These are phyloP conservation scores for Serripes groenlandicus DNA, from an alignment of 2,888 invertebrate species.

Conservation along the genomic window DNA sequence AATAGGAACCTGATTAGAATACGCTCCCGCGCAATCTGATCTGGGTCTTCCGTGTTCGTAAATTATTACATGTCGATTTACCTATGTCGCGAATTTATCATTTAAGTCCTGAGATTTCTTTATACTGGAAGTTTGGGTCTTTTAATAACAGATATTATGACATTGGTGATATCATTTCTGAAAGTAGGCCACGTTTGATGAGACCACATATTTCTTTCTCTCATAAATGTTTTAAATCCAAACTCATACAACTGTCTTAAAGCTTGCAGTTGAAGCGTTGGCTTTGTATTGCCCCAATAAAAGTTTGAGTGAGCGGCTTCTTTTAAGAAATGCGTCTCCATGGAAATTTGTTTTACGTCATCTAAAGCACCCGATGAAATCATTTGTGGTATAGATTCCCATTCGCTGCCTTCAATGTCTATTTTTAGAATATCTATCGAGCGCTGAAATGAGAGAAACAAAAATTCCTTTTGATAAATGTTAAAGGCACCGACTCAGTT, in stretches of 20 bases:
- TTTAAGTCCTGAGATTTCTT: too few relatives aligned
- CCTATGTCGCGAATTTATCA: too few relatives aligned
- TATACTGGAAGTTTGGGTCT: too few relatives aligned
- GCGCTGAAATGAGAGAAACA: conserved; percentile 40
- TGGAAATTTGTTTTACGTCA: conserved; percentile 59
- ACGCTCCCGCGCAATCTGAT: too few relatives aligned
- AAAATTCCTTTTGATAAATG: too few relatives aligned
- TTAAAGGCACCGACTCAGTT: too few relatives aligned
- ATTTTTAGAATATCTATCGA: conserved; percentile 62
- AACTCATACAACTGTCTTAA: conserved; percentile 53
- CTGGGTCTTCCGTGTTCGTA: too few relatives aligned
- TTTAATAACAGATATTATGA: conserved; percentile 59
- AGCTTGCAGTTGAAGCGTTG: conserved; percentile 19
- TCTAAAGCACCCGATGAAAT: conserved; percentile 48
- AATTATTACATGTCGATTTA: too few relatives aligned
- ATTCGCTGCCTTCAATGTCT: conserved; percentile 65
- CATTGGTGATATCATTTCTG: conserved; percentile 43
- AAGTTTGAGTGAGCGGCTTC: neutral
- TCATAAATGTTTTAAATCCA: conserved; percentile 59
- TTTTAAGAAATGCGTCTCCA: conserved; percentile 59
- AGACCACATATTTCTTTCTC: conserved; percentile 59
- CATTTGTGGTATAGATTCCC: conserved; percentile 62
- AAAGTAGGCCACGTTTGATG: conserved; percentile 39
- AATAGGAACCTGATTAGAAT: too few relatives aligned
- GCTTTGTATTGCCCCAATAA: conserved; percentile 38